These are phyloP conservation scores for Lethrus apterus DNA, from an alignment of 1,140 invertebrate genomes.

Conservation along the genomic window DNA sequence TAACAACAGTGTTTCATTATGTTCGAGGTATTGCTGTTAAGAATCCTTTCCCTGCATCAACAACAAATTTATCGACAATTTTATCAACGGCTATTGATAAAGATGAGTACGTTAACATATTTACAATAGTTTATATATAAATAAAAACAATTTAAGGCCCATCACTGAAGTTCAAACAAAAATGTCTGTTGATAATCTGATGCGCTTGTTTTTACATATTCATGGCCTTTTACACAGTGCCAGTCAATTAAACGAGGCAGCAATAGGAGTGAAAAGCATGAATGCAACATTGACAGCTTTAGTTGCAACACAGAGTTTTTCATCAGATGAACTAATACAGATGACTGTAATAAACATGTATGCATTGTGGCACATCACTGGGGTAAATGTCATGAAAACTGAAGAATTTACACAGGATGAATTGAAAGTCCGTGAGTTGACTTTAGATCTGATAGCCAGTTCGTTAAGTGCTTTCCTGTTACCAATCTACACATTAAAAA, in stretches of 20 bases:
- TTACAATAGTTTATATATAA: conserved; percentile 7
- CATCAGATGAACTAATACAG: conserved; percentile 63
- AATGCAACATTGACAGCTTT: conserved; percentile 64
- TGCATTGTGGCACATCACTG: conserved; percentile 55
- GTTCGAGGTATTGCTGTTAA: conserved; percentile 71
- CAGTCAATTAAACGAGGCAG: conserved; percentile 51
- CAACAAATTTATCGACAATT: conserved; percentile 66
- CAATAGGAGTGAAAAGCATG: conserved; percentile 52
- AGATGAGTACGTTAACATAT: conserved; percentile 33
- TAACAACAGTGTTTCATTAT: conserved; percentile 79
- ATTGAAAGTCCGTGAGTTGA: conserved; percentile 47
- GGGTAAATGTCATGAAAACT: conserved; percentile 37
- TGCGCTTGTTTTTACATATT: conserved; percentile 60
- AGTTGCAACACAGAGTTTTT: conserved; percentile 70
- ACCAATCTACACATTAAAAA: conserved; percentile 60
- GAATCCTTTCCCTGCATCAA: conserved; percentile 74
- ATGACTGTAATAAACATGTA: conserved; percentile 72
- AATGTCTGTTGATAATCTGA: conserved; percentile 59
- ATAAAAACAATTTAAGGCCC: conserved; percentile 42
- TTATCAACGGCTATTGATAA: conserved; percentile 50
- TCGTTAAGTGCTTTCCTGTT: conserved; percentile 64
- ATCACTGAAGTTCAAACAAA: conserved; percentile 50
- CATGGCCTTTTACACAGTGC: conserved; percentile 56
- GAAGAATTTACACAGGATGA: conserved; percentile 50
- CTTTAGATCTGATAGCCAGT: conserved; percentile 58